Conservation (phyloP, 2,797 vertebrate species). For the Enteromius anoplus region DNA sequence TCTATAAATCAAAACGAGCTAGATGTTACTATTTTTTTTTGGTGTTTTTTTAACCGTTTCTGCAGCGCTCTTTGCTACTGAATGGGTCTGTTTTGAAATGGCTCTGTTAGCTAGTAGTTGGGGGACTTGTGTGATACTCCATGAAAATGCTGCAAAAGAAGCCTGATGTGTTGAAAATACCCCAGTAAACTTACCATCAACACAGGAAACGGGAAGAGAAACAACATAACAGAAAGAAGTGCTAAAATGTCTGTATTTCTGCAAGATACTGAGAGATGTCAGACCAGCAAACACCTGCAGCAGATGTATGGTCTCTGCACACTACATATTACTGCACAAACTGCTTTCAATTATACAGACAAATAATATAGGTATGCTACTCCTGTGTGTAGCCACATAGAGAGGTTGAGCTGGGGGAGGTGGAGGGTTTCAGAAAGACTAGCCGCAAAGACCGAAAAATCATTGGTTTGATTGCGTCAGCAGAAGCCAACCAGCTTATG, state of each 20-base stretch:
- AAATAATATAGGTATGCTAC: conserved; percentile 7
- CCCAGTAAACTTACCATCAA: conserved; percentile 67
- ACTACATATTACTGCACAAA: conserved; percentile 58
- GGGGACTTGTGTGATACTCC: conserved; percentile 62
- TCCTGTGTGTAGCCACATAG: background rate
- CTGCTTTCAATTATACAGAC: conserved; percentile 63
- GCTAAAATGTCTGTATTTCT: background rate
- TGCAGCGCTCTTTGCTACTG: conserved; percentile 66
- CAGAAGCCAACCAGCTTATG: background rate
- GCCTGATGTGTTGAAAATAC: conserved; percentile 72
- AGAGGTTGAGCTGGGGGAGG: background rate
- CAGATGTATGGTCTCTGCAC: conserved; percentile 72
- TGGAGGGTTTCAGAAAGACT: background rate
- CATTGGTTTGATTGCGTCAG: background rate
- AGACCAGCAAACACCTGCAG: conserved; percentile 71
- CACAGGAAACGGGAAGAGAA: conserved; percentile 55
- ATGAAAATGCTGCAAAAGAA: conserved; percentile 61
- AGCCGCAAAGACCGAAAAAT: background rate
- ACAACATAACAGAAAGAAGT: conserved; percentile 26
- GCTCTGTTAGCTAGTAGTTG: conserved; percentile 65
- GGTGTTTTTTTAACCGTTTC: conserved; percentile 41
- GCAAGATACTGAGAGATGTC: conserved; percentile 20
- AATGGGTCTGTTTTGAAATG: conserved; percentile 64
- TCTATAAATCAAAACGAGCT: conserved; percentile 73
- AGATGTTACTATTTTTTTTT: conserved; percentile 62